Evolutionary conservation across 2,888 invertebrate genomes (phyloP), one percentile per base, ranked within the genome.

Genomic region (Tenthredo distinguenda): DNA sequence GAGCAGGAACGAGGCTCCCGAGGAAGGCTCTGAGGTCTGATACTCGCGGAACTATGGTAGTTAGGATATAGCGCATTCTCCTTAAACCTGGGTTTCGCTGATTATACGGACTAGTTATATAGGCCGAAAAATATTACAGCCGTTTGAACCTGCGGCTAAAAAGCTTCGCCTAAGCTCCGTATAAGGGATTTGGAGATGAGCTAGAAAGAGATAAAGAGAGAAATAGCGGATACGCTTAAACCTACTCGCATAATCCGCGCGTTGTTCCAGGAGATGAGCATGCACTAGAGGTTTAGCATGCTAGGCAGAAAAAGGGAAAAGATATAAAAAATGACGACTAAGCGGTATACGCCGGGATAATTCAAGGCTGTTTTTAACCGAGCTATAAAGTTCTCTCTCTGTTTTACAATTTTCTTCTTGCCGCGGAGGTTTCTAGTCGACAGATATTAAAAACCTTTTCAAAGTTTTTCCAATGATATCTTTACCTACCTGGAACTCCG

Each of bases 231-330:
- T 37, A 62, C 62, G 58, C n/a, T 62, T 62, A 81, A 58, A 50
- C 62, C 58, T 34, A 31, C 21, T 58, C 62, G 21, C 55, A n/a
- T 81, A 81, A 81, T 81, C 81, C 62, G 58, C 37, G 81, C 81
- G 81, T 81, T 81, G 58, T 81, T 81, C 37, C 58, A 62, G 81
- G 37, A 81, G 81, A 40, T 62, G 81, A 58, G 37, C 37, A 81
- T 81, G 81, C 81, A 58, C 37, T 62, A 40, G 21, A 79, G 86
- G 86, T 79, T 40, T 55, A 47, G 43, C 26, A 43, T 34, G n/a
- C 47, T 7, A 79, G n/a, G 77, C 50, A 76, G 62, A 81, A 86
- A 84, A 86, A 68, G 68, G 62, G 82, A 87, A 86, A 83, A 86
- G 68, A 79, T 34, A 68, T 84, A 85, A 72, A 85, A 50, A 50